These are phyloP conservation scores for Petrocephalus microphthalmus DNA, from an alignment of 2,113 vertebrate species.

Conservation along the genomic window DNA sequence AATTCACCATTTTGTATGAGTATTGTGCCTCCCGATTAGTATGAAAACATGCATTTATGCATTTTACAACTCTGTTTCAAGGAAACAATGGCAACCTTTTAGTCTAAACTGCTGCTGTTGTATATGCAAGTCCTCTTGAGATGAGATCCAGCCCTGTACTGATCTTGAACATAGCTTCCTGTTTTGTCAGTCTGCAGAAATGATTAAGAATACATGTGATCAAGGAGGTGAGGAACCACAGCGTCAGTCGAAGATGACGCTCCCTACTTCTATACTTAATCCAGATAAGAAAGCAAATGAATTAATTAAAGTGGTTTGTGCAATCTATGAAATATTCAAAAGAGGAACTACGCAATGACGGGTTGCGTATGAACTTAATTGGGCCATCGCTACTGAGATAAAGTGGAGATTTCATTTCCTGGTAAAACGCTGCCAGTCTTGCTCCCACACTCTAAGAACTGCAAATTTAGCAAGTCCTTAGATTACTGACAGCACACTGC, in stretches of 20 bases:
- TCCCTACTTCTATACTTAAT: conserved; percentile 3
- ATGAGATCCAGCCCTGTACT: not conserved
- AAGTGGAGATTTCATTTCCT: conserved; percentile 54
- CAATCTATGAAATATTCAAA: conserved; percentile 57
- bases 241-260: not conserved
- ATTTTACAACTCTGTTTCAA: not conserved
- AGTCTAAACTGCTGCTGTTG: not conserved
- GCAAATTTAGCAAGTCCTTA: conserved; percentile 34
- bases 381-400: conserved; percentile 27
- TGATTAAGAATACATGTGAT: conserved; percentile 3
- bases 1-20: not conserved
- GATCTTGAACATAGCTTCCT: not conserved
- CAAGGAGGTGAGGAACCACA: not conserved
- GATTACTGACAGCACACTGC: not conserved
- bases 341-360: conserved; percentile 37
- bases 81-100: not conserved
- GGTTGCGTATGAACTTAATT: conserved; percentile 60
- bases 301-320: conserved; percentile 51
- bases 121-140: not conserved
- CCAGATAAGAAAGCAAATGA: conserved; percentile 35
- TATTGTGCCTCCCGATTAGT: not conserved
- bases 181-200: not conserved
- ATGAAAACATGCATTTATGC: not conserved
- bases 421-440: conserved; percentile 44
- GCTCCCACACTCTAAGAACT: conserved; percentile 39